These are phyloP conservation scores for Sycophila sp. DNA, from an alignment of 1,140 invertebrate species.

Conservation along the genomic window DNA sequence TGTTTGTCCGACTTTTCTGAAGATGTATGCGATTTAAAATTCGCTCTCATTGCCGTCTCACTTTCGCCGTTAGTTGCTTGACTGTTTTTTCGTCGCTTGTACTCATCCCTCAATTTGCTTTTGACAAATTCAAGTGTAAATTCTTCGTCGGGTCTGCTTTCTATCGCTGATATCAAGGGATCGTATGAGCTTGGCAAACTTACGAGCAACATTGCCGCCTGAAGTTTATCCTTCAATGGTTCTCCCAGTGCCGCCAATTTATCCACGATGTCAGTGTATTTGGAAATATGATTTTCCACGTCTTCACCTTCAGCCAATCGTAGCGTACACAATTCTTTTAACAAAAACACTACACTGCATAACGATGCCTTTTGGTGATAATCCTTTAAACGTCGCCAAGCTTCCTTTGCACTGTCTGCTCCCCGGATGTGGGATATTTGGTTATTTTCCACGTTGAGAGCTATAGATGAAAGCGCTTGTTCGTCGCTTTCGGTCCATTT, in stretches of 20 bases:
- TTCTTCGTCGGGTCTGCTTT: conserved; percentile 30
- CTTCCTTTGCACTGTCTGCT: conserved; percentile 20
- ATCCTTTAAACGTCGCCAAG: conserved; percentile 30
- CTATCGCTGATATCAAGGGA: conserved; percentile 26
- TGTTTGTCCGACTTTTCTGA: background rate
- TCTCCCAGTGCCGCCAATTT: conserved; percentile 4
- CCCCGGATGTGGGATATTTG: conserved; percentile 26
- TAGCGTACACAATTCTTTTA: background rate
- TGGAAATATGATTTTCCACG: background rate
- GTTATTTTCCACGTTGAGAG: conserved; percentile 31
- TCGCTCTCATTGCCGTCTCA: background rate
- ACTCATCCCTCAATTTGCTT: background rate
- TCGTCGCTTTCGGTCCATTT: conserved; percentile 1
- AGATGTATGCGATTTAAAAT: background rate
- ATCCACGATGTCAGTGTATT: background rate
- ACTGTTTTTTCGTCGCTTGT: background rate
- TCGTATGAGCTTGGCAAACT: conserved; percentile 37
- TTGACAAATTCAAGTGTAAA: background rate
- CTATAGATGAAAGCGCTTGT: too few species aligned
- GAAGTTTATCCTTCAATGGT: conserved; percentile 21
- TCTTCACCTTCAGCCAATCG: background rate
- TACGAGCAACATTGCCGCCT: conserved; percentile 32
- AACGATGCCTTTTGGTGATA: conserved; percentile 30
- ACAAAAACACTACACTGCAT: background rate
- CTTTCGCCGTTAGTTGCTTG: background rate